Evolutionary conservation across 2,888 invertebrate species (phyloP), one percentile per base, ranked within the genome.

Genomic region (Folsomia candida): DNA sequence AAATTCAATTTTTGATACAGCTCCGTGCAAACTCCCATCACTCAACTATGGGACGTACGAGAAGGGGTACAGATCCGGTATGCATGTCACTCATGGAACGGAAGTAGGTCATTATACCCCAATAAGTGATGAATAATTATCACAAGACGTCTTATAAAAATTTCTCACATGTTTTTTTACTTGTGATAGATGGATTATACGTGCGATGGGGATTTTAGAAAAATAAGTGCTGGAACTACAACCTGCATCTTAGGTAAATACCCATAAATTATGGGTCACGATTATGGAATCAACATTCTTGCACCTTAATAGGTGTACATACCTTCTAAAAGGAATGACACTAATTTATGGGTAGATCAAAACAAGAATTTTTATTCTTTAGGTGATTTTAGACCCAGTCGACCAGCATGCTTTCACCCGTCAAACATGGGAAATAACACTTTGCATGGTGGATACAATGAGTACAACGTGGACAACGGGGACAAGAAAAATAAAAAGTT

Each of bases 51-150:
- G 90, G 0, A 87, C 88, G n/a, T 91, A 91, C 82, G 87, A 90
- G 81, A 88, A 87, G 0, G 92, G 92, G 0, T 93, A 92, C 83
- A 85, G 92, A 59, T 87, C 90, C 1, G 92, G 92, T 0, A 85
- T 92, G 3, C 91, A 90, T 0, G 91, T 93, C 26, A 90, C 91
- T 0, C 92, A 93, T 80, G 92, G 91, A 0, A 90, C 91, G 0
- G 88, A 89, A 1, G 91, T 93, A 9, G 47, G 51, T 2, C 3
- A 6, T 14, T 26, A 20, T 6, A n/a, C n/a, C n/a, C n/a, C n/a
- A n/a, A n/a, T n/a, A n/a, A n/a, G n/a, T n/a, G n/a, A n/a, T n/a
- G n/a, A n/a, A n/a, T n/a, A n/a, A n/a, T n/a, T n/a, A n/a, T n/a
- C n/a, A n/a, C n/a, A n/a, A n/a, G n/a, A n/a, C n/a, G n/a, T n/a